Base-by-base conservation (phyloP, 1,140 invertebrate genomes). In the Colletes latitarsis region DNA sequence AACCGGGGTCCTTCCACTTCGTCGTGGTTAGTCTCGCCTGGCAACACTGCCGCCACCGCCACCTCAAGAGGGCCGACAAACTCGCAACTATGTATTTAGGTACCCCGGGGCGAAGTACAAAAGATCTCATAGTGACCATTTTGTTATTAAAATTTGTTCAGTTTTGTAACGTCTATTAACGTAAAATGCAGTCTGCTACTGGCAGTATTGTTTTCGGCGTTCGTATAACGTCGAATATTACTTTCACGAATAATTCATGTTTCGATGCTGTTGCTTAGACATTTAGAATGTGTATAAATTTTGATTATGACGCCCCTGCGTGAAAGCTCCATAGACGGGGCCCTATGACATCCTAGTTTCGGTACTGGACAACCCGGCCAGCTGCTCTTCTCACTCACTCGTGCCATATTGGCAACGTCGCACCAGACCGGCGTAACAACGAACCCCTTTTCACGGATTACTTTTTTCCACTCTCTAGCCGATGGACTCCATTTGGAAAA, bases 401-500 rank as follows among this genome's bases (percentile, higher is more conserved):
- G 43, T 30, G 52, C 4, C 30, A 46, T 76, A 70, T 39, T 55
- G 86, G 86, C 86, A 88, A 88, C 87, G 53, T n/a, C 43, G 86
- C 75, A 52, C 21, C 77, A 63, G 49, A 85, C 68, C 73, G 68
- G 69, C 76, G 82, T 75, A 84, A 83, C 82, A 72, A 81, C 77
- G 83, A 88, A 83, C 77, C 81, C 86, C 74, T 88, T 87, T 87
- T 87, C 85, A 86, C 77, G 81, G 81, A 76, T 86, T 83, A 86
- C 84, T 87, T 86, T 87, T 78, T 82, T 72, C 75, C 82, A 78
- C 60, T 84, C 75, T 82, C 78, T 69, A 57, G 41, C 52, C 69
- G 82, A 81, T 78, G 52, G 58, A 68, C 80, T 86, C 75, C 72
- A 79, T 85, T 86, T 86, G 80, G 83, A 76, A 86, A 86, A 82